A percentile compares a stretch with the other conserved stretches of the same genome.
These are phyloP conservation scores for Abscondita cerata DNA, from an alignment of 2,888 invertebrate genomes.

Conservation along the genomic window DNA sequence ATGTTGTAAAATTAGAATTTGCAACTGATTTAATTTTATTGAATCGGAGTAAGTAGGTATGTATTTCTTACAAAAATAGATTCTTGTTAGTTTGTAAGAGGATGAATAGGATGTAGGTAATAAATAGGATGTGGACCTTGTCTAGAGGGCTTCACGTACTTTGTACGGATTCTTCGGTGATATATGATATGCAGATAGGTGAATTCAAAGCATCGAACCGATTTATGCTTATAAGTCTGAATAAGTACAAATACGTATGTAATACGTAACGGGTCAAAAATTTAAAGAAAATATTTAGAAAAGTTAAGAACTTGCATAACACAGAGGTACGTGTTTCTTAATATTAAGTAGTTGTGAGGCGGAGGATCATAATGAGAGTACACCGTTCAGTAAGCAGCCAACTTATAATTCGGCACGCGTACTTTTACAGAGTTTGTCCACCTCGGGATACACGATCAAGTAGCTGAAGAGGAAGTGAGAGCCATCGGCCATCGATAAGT, in stretches of 20 bases:
- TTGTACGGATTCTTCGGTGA: constrained; percentile 49
- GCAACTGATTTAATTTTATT: constrained; percentile 7
- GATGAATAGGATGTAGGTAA: constrained; percentile 57
- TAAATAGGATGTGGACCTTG: constrained; percentile 57
- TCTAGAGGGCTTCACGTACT: constrained; percentile 52
- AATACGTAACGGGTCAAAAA: constrained; percentile 16
- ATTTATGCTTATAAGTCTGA: constrained; percentile 13
- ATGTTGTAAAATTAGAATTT: not conserved
- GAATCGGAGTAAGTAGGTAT: not conserved
- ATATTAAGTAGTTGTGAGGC: constrained; percentile 25
- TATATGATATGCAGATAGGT: constrained; percentile 33
- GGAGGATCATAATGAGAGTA: constrained; percentile 34
- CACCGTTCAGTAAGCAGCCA: constrained; percentile 36
- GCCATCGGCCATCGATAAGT: constrained; percentile 35
- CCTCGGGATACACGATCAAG: constrained; percentile 26
- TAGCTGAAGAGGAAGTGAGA: constrained; percentile 35
- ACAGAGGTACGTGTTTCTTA: constrained; percentile 27
- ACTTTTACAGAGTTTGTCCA: constrained; percentile 34
- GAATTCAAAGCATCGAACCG: constrained; percentile 11
- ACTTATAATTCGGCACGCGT: constrained; percentile 39
- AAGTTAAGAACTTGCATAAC: constrained; percentile 25
- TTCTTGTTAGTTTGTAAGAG: constrained; percentile 46
- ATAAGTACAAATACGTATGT: constrained; percentile 12
- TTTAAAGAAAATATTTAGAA: constrained; percentile 22
- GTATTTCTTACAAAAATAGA: constrained; percentile 12